Conservation (phyloP, 2,888 invertebrate species). For the Amiota mariae region DNA sequence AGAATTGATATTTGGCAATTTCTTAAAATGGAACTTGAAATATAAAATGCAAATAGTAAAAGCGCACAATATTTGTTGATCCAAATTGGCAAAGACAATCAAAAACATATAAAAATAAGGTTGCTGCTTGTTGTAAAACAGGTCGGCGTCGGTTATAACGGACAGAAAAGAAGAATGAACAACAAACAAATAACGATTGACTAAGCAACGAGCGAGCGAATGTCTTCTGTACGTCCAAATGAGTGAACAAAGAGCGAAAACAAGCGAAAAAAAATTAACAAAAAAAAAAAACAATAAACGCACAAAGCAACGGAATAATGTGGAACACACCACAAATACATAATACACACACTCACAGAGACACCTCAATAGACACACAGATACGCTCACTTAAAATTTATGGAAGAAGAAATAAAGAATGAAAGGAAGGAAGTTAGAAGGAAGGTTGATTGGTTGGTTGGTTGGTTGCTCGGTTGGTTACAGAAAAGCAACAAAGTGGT, state of each 20-base stretch:
- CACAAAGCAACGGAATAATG: constrained; percentile 57
- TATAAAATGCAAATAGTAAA: no score
- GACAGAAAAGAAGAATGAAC: no score
- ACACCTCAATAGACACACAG: constrained; percentile 33
- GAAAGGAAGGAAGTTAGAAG: constrained; percentile 4
- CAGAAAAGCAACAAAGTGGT: no score
- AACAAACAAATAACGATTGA: no score
- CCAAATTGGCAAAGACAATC: no score
- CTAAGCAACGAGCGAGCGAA: no score
- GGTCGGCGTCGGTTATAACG: no score
- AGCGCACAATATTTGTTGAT: no score
- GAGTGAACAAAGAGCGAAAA: constrained; percentile 62
- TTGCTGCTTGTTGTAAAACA: no score
- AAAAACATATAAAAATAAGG: no score
- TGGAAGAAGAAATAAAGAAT: background rate
- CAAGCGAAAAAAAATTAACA: constrained; percentile 36
- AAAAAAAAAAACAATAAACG: constrained; percentile 36
- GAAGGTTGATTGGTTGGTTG: constrained; percentile 41
- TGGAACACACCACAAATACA: constrained; percentile 52
- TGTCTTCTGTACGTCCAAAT: constrained; percentile 16
- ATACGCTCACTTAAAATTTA: constrained; percentile 20
- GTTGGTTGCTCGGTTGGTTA: constrained; percentile 32
- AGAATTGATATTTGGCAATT: background rate
- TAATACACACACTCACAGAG: constrained; percentile 33
- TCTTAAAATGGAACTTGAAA: background rate